Base-by-base conservation (phyloP, 2,888 invertebrate genomes). In the Macaria liturata region DNA sequence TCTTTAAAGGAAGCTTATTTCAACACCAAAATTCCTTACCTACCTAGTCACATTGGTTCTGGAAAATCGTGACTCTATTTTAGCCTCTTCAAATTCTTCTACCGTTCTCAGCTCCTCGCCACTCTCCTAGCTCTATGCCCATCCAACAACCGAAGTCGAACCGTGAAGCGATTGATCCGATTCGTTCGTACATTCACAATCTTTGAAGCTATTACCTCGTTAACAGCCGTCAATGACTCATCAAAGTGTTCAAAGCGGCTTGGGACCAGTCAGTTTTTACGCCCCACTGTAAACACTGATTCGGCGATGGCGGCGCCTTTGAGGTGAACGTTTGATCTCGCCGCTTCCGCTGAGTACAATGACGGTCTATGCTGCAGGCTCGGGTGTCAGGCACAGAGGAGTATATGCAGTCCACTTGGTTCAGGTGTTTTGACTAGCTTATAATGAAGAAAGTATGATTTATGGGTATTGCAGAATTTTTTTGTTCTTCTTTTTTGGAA, bases 271-370 rank as follows among this genome's bases (percentile, higher is more conserved):
- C 86, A 84, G 78, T 81, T 85, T 85, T 84, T 81, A 81, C 78
- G 80, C 78, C 76, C 70, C 69, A 69, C 75, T 77, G 84, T 85
- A 85, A 84, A 84, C 84, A 86, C 80, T 75, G 78, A 80, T 84
- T 82, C 80, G 81, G 81, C 76, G 72, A 70, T 74, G 78, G 74
- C 81, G 81, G 72, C 68, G 67, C 65, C 71, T 70, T 70, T 72
- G 68, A 68, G 72, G 65, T 62, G 54, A 45, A 59, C 61, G 81
- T 90, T 90, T 89, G 87, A 89, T 84, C 80, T 80, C 68, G 77
- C 87, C 87, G 89, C 87, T 86, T 89, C 89, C 89, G 89, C 75
- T 74, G 77, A 68, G 72, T 73, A 86, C 86, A 86, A 86, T 82
- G 81, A 71, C 75, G 72, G 72, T 72, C 80, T 81, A 80, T 82